Evolutionary conservation across 2,113 vertebrate species (phyloP).

Genomic region (Artemisiospiza belli): DNA sequence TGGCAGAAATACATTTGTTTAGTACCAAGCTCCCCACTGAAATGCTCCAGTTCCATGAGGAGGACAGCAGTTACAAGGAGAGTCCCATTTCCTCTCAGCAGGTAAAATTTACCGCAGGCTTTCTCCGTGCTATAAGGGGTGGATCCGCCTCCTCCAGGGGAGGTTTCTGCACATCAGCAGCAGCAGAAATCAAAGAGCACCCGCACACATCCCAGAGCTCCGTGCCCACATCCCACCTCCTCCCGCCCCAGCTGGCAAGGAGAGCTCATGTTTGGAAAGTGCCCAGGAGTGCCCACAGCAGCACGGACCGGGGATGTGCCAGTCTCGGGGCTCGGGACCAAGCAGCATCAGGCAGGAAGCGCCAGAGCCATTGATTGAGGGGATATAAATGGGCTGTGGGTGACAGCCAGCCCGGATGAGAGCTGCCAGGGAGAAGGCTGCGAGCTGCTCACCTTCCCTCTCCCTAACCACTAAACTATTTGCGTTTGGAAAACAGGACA

Average conservation of each 20-base stretch:
- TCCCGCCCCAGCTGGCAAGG: neutral
- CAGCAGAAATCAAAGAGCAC: neutral
- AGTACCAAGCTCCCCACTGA: neutral
- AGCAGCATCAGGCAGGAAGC: neutral
- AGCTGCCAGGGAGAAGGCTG: neutral
- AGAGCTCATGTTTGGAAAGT: neutral
- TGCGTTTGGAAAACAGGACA: neutral
- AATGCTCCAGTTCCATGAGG: fast-evolving
- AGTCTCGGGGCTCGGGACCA: fast-evolving
- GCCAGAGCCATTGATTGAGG: neutral
- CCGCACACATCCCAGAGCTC: fast-evolving
- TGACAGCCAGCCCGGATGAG: neutral
- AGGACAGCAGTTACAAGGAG: neutral
- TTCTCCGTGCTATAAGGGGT: neutral
- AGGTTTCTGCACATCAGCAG: neutral
- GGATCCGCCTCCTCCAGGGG: neutral
- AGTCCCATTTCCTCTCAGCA: neutral
- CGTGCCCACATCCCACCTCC: neutral
- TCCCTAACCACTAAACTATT: neutral
- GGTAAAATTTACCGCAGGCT: neutral
- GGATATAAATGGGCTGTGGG: neutral
- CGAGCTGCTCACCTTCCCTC: neutral
- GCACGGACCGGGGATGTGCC: neutral
- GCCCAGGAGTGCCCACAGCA: neutral
- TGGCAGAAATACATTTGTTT: neutral